Evolutionary conservation across 2,797 vertebrate species (phyloP), one percentile per base, ranked within the genome.

Genomic region (Hippoglossus hippoglossus): DNA sequence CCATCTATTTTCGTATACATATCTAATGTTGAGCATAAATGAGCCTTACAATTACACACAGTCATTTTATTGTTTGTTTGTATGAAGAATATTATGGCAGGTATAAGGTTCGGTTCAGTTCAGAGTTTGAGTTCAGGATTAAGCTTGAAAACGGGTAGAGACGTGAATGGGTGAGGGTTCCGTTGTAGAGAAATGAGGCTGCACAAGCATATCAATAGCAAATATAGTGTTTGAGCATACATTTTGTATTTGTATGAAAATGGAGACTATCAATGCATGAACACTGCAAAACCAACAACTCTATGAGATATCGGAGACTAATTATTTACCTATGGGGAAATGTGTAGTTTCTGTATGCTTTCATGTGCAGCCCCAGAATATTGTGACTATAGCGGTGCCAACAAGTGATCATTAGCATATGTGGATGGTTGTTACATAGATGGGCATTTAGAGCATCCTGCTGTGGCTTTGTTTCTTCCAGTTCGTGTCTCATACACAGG

Each of bases 391-490:
- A 46, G 44, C 6, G 18, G 16, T 46, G 44, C 44, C 50, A 22
- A 49, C 58, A 54, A 61, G 47, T 44, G 44, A 61, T 52, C 41
- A 75, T 8, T 60, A 34, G 49, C n/a, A 39, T 19, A 8, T 12
- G 44, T 46, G 44, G 44, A 8, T 46, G 44, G 18, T 46, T 31
- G 25, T 63, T 60, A 18, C 44, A 63, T 31, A 59, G 15, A 28
- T n/a, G 41, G 26, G 57, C 26, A 59, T 50, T 46, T 46, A 50
- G 26, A 46, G 44, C 19, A 36, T 26, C 8, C 31, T 55, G 15
- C 52, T 21, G 22, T 39, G 36, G 36, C 0, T 0, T 21, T 34
- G 39, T 49, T 7, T 67, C 16, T 55, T 46, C 2, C 24, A 21
- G 16, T 51, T 62, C 50, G 21, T 58, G 8, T 67, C 36, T 34